Base-by-base conservation (phyloP, 2,113 vertebrate genomes). In the Heloderma charlesbogerti region DNA sequence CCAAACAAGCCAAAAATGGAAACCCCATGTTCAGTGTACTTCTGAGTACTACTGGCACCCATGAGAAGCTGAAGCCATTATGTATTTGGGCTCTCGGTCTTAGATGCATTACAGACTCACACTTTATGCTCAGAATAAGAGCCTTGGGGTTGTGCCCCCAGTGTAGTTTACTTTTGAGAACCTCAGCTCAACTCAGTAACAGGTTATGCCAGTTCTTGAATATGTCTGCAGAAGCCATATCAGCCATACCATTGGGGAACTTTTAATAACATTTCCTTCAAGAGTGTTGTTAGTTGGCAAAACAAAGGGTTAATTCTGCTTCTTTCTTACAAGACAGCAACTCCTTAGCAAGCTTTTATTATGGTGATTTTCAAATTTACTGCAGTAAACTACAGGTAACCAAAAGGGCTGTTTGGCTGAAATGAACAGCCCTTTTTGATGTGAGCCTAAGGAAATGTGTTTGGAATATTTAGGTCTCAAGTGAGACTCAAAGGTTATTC, bases 401-500 rank as follows among this genome's bases (percentile, higher is more conserved):
- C 91, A 93, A 97, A 93, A 92, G 92, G 91, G 86, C 54, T 96
- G 92, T 94, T 97, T 97, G 96, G 96, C 95, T 95, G 95, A 97
- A 97, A 97, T 97, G 94, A 97, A 95, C 95, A 95, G 94, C 89
- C 92, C 93, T 96, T 98, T 98, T 98, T 97, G 97, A 98, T 97
- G 97, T 97, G 96, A 97, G 97, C 96, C 95, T 96, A 95, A 95
- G 96, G 96, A 97, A 98, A 97, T 97, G 96, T 97, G 97, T 97
- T 97, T 96, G 91, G 97, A 98, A 97, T 97, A 97, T 95, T 97
- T 96, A 97, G 97, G 97, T 96, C 97, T 97, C 97, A 96, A 96
- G 96, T 95, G 97, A 97, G 95, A 97, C 97, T 95, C 97, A 97
- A 97, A 97, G 97, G 97, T 97, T 97, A 97, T 97, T 97, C 97